Evolutionary conservation across 2,888 invertebrate genomes (phyloP).

Genomic region (Dynastes tityus): DNA sequence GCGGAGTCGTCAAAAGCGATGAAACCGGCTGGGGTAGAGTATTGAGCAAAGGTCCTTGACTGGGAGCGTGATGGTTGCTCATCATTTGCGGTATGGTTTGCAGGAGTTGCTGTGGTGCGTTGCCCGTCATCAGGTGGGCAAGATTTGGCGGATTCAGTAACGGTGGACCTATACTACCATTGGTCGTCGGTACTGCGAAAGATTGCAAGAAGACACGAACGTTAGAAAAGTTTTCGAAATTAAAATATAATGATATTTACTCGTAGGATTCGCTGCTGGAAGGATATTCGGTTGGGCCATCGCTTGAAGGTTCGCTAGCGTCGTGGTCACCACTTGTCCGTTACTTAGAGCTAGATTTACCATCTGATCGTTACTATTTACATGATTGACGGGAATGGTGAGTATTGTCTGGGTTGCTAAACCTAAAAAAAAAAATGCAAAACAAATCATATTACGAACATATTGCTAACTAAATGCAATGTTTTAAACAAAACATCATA

Average conservation of each 20-base stretch:
- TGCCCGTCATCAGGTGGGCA: constrained; percentile 83
- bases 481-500: too few species aligned
- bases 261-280: constrained; percentile 66
- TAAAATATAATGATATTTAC: constrained; percentile 60
- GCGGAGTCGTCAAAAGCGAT: constrained; percentile 60
- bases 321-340: constrained; percentile 89
- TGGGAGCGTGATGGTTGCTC: constrained; percentile 61
- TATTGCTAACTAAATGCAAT: too few species aligned
- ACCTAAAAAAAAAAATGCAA: constrained; percentile 73
- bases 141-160: constrained; percentile 79
- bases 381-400: constrained; percentile 94
- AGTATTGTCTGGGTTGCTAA: constrained; percentile 96
- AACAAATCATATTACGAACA: not conserved
- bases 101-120: constrained; percentile 81
- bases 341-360: constrained; percentile 88
- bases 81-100: constrained; percentile 82
- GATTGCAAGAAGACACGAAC: constrained; percentile 9
- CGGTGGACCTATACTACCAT: constrained; percentile 79
- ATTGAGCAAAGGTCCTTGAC: constrained; percentile 55
- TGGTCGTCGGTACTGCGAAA: constrained; percentile 73
- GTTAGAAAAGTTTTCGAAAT: not conserved
- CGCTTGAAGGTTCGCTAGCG: constrained; percentile 84
- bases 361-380: constrained; percentile 81
- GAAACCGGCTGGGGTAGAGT: constrained; percentile 61
- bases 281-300: constrained; percentile 82